Base-by-base conservation (phyloP, 2,113 vertebrate genomes). In the Tor tambroides region DNA sequence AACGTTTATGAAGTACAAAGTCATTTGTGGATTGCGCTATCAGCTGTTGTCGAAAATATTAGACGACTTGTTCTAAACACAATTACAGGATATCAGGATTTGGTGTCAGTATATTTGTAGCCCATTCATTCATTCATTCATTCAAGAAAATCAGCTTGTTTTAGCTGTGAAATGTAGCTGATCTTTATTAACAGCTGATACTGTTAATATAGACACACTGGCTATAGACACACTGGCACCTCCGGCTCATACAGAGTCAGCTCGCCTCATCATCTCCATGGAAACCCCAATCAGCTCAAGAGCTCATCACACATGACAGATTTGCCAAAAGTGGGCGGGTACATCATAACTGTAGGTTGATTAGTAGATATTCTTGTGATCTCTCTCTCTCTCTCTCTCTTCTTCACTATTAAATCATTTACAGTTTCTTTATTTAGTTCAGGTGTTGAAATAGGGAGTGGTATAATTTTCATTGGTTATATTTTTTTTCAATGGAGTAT, bases 201-300 rank as follows among this genome's bases (percentile, higher is more conserved):
- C n/a, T n/a, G n/a, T n/a, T n/a, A n/a, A 35, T 65, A 63, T 56
- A 59, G 77, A 59, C 75, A 86, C 86, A 83, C 83, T 65, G 59
- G 84, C 59, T 65, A 63, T 56, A 59, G 77, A 59, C 75, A 86
- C 86, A 83, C 83, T 65, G 59, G 84, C 30, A 79, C 71, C 54
- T 84, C 61, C 61, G 65, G 78, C 78, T 11, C 54, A 26, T 63
- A 63, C 17, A 91, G 89, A 86, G 87, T 88, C 92, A 92, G 93
- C 94, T 92, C 92, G 85, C 93, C 95, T 93, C 93, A 86, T 90
- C 85, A 94, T 97, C 95, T 95, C 96, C 96, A 80, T 91, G 95
- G 96, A 95, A 96, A 98, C 96, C 94, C 96, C 96, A 97, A 97
- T 96, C 95, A 96, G 94, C 91, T 86, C 89, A 89, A 93, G 93